phyloP scores from a whole-genome alignment of 2,797 vertebrate species.

The Peromyscus attwateri region DNA sequence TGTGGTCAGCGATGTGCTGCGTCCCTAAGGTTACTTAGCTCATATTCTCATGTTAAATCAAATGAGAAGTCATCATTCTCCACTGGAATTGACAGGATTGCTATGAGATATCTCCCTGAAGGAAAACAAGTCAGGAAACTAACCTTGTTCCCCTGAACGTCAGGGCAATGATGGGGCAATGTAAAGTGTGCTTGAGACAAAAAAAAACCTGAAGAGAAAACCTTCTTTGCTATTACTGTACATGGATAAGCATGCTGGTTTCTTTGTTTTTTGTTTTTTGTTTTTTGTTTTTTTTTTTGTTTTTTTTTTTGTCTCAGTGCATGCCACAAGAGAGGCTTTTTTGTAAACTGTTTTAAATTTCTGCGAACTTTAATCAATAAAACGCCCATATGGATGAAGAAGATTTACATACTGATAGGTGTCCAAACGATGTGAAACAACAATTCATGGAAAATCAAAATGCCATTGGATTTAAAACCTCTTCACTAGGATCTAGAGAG shows the following conservation, averaged over 20 bases:
- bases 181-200: neutral
- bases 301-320: neutral
- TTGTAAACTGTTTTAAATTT: neutral
- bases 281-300: too few species aligned
- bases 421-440: neutral
- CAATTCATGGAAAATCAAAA: neutral
- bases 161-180: neutral
- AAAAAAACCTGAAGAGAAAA: neutral
- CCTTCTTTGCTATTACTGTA: rapidly evolving
- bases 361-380: neutral
- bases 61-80: neutral
- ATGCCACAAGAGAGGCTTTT: neutral
- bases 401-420: neutral
- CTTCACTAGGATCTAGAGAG: neutral
- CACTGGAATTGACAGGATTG: neutral
- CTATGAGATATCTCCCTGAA: neutral
- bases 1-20: neutral
- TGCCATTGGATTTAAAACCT: neutral
- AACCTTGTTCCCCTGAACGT: neutral
- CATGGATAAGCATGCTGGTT: neutral
- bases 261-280: neutral
- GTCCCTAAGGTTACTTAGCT: neutral
- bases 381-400: neutral
- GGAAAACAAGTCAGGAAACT: neutral
- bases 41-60: neutral